Base-by-base conservation (phyloP, 2,113 vertebrate species). In the Cygnus atratus region DNA sequence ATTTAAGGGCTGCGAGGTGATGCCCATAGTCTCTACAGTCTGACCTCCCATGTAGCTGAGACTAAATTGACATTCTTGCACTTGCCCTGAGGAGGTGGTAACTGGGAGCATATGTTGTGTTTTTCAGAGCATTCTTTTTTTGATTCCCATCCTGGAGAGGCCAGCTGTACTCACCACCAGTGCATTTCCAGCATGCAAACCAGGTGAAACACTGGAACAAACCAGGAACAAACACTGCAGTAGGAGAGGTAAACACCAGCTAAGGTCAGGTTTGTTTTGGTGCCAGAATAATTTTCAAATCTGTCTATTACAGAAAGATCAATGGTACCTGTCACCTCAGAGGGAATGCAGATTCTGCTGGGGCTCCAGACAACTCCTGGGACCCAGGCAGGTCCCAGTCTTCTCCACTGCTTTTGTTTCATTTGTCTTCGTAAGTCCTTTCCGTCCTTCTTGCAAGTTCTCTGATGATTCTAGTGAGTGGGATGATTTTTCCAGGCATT, bases 151-250 rank as follows among this genome's bases (percentile, higher is more conserved):
- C 46, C 46, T 73, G 63, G 54, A 61, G 29, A 39, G 15, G 13
- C 15, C 67, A 35, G 39, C 26, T 48, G 39, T 48, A 11, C 25
- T 57, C 28, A 7, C 3, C 71, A 46, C 4, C 11, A 35, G 52
- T 10, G 20, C n/a, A 24, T 72, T 75, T n/a, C 37, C 54, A 78
- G 50, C 5, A 13, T 13, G 44, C 44, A 44, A 44, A 44, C 44
- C 44, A 44, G 44, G 44, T 44, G 16, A 44, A 44, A 44, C 44
- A 44, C 44, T 44, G 17, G 44, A 44, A 18, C 39, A 39, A 39
- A 39, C 39, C 44, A 0, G 0, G 7, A 76, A 17, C 26, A 58
- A 48, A 52, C 0, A 0, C 14, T 66, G 39, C 48, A n/a, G 25
- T 52, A 52, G 39, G 26, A 61, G 26, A 59, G 10, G 31, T 13